These are phyloP conservation scores for Torymus auratus DNA, from an alignment of 2,888 invertebrate species.

Conservation along the genomic window DNA sequence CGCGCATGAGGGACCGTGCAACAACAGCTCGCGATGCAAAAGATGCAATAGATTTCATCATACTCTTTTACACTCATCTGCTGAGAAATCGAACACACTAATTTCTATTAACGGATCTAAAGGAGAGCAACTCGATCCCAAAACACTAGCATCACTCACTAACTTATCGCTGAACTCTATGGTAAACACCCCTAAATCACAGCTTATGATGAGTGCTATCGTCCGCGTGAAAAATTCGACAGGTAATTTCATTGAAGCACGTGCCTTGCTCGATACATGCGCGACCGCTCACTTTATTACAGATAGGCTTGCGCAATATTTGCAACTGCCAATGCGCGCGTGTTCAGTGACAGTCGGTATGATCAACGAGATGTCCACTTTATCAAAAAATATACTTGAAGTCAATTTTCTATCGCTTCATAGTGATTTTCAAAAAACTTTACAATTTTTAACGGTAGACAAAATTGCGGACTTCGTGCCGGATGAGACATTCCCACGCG, in stretches of 20 bases:
- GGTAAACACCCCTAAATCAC: too few species aligned
- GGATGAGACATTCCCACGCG: conserved; percentile 6
- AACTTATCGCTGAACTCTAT: neutral
- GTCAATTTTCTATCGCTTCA: neutral
- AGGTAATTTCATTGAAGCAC: neutral
- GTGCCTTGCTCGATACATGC: conserved; percentile 11
- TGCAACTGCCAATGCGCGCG: neutral
- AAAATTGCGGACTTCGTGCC: neutral
- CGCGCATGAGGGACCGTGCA: neutral
- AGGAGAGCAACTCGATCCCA: too few species aligned
- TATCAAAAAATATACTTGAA: neutral
- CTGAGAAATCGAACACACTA: too few species aligned
- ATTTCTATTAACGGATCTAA: too few species aligned
- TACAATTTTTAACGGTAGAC: neutral
- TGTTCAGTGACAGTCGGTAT: neutral
- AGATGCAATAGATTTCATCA: neutral
- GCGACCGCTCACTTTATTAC: conserved; percentile 15
- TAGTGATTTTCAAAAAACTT: neutral
- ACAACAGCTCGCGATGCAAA: neutral
- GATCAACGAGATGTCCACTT: neutral
- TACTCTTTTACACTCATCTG: neutral
- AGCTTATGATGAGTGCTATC: neutral
- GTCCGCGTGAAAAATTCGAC: neutral
- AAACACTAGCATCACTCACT: neutral
- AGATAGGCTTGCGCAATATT: neutral